Percentiles rank a stretch among this genome's conserved stretches.
Evolutionary conservation across 2,113 vertebrate species (phyloP).

Genomic region (Grantiella picta): DNA sequence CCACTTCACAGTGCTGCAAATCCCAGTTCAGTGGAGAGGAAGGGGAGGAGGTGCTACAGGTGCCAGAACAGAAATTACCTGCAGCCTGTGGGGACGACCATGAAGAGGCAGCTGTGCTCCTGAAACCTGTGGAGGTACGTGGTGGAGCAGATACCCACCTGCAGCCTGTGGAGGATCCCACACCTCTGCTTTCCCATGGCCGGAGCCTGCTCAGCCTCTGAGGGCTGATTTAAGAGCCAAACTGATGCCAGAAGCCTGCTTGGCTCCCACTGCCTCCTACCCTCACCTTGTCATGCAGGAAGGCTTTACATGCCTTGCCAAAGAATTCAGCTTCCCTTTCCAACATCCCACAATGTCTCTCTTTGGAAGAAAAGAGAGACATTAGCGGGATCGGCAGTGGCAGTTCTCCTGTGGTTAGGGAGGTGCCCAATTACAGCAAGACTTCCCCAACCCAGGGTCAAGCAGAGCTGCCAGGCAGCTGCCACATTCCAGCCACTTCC

Average conservation of each 20-base stretch:
- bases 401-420: background rate
- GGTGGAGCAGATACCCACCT: background rate
- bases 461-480: background rate
- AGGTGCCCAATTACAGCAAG: background rate
- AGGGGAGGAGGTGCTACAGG: background rate
- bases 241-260: background rate
- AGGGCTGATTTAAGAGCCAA: background rate
- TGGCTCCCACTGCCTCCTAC: rapidly evolving
- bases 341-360: rapidly evolving
- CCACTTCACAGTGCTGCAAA: background rate
- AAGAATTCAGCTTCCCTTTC: background rate
- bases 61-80: background rate
- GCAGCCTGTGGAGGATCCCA: background rate
- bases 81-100: background rate
- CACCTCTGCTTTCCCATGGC: background rate
- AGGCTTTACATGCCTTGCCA: background rate
- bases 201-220: background rate
- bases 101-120: background rate
- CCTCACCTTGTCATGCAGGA: rapidly evolving
- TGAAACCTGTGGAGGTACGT: background rate
- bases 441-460: background rate
- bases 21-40: background rate
- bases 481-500: background rate
- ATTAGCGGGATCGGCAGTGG: rapidly evolving
- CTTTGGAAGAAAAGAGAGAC: rapidly evolving